Evolutionary conservation across 2,888 invertebrate species (phyloP), one percentile per base, ranked within the genome.

Genomic region (Chrysolina oricalcia): DNA sequence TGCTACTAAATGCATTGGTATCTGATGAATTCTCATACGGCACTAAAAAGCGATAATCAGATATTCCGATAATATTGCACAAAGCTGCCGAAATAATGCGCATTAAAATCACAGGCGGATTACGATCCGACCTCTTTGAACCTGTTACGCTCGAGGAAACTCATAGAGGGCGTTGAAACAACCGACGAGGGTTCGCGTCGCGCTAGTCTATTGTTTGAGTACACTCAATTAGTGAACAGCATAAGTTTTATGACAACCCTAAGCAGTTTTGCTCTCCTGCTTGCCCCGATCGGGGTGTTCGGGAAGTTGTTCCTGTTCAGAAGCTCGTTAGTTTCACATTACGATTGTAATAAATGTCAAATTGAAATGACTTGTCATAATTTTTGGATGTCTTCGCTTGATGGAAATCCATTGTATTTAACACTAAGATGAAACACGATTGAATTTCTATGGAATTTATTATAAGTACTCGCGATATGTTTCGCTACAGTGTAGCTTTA

Each of bases 91-190:
- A 87, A 88, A 88, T 88, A 88, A 88, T 88, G 81, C 87, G 87
- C 86, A 88, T 88, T 88, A 88, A 87, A 88, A 88, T 88, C 88
- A 87, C 86, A 85, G 85, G 80, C 78, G 86, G 86, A 88, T 88
- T 86, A 87, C 81, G 83, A 79, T 82, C 82, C 82, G 81, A 84
- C 84, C 86, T 83, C 88, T 88, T 88, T 88, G 88, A 88, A 87
- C 87, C 85, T 85, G 84, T 87, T 84, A 87, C 87, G 88, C 87
- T 84, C 84, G 85, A 84, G 73, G 79, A 84, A 79, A 79, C 82
- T 78, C 83, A 81, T 80, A 83, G 83, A 84, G 84, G 86, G 86
- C 82, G 85, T 81, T 81, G 83, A 82, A 84, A 85, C 82, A 84
- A 85, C 85, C 85, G 77, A 80, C 80, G 82, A 84, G 86, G 85